These are phyloP conservation scores for Altica lythri DNA, from an alignment of 2,888 invertebrate species.

Conservation along the genomic window DNA sequence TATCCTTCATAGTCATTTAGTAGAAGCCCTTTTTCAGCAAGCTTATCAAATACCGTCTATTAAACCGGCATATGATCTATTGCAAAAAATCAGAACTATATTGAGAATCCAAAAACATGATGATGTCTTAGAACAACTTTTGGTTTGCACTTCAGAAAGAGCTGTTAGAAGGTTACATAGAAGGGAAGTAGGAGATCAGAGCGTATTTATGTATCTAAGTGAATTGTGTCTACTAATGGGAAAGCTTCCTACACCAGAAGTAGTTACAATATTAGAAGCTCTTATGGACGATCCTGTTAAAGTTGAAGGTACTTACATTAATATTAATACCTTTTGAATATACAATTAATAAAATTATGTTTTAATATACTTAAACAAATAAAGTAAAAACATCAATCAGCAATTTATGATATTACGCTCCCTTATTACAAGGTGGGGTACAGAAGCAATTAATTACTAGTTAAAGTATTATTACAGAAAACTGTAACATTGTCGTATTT, in stretches of 20 bases:
- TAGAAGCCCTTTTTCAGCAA: conserved; percentile 37
- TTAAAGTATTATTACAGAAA: too few species aligned
- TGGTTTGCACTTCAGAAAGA: conserved; percentile 33
- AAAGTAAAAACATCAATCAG: too few species aligned
- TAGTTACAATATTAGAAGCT: conserved; percentile 33
- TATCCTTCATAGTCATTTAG: conserved; percentile 32
- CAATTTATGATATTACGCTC: too few species aligned
- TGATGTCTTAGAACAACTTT: conserved; percentile 28
- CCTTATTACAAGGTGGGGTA: too few species aligned
- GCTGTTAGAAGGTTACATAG: conserved; percentile 34
- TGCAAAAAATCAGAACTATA: conserved; percentile 33
- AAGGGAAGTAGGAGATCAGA: conserved; percentile 28
- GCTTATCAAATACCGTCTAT: conserved; percentile 33
- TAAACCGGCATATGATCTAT: conserved; percentile 36
- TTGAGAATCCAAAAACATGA: conserved; percentile 32
- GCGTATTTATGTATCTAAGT: conserved; percentile 40
- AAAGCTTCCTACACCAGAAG: conserved; percentile 31
- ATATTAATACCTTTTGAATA: too few species aligned
- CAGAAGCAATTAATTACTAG: too few species aligned
- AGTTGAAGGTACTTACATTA: conserved; percentile 29
- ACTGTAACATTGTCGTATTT: too few species aligned
- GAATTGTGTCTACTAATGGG: conserved; percentile 38
- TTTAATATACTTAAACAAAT: too few species aligned
- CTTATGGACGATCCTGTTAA: conserved; percentile 32
- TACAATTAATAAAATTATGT: too few species aligned